Conservation (phyloP, 2,888 invertebrate genomes). For the Operophtera brumata region DNA sequence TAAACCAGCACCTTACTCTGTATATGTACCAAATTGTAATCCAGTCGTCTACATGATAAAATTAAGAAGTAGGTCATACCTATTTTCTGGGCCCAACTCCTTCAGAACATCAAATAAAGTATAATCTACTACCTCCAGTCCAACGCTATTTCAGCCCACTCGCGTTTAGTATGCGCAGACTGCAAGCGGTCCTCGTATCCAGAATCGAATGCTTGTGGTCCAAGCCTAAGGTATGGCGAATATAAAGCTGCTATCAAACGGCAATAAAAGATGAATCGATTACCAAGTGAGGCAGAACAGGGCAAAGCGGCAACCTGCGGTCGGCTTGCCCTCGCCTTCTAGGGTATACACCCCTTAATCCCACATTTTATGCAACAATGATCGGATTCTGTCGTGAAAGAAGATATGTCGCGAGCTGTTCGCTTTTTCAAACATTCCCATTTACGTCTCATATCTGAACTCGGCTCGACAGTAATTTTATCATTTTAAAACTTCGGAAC, state of each 20-base stretch:
- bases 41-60: too few relatives aligned
- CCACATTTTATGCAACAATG: constrained; percentile 65
- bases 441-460: constrained; percentile 70
- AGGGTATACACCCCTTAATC: constrained; percentile 58
- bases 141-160: too few relatives aligned
- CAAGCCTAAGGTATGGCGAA: constrained; percentile 24
- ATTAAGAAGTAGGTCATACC: too few relatives aligned
- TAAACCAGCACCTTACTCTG: too few relatives aligned
- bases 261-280: constrained; percentile 67
- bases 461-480: constrained; percentile 64
- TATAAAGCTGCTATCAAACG: constrained; percentile 56
- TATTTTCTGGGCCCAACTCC: too few relatives aligned
- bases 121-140: too few relatives aligned
- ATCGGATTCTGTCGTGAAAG: constrained; percentile 64
- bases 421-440: constrained; percentile 64
- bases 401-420: constrained; percentile 60
- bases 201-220: background rate
- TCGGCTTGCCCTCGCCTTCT: constrained; percentile 39
- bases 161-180: background rate
- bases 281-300: constrained; percentile 41
- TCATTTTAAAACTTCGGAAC: constrained; percentile 71
- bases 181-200: background rate
- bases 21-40: too few relatives aligned
- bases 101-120: too few relatives aligned
- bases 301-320: constrained; percentile 24